Base-by-base conservation (phyloP, 2,797 vertebrate genomes). In the Mycteria americana region DNA sequence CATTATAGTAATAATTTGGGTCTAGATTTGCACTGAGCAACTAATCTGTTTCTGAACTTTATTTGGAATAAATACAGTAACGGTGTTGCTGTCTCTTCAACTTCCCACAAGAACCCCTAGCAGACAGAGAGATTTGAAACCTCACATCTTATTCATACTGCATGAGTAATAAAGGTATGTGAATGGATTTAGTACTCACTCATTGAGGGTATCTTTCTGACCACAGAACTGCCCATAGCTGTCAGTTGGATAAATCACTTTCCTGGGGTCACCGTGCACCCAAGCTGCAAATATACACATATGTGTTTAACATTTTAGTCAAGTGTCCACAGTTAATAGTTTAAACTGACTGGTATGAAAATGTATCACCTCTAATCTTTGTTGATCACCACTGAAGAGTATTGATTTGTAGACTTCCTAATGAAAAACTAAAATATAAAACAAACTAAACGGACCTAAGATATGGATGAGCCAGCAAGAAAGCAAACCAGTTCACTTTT, bases 181-280 rank as follows among this genome's bases (percentile, higher is more conserved):
- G 54, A 83, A 65, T 22, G 25, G 48, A 82, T 57, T 86, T 25
- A 56, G 85, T 97, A 99, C 99, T 99, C 97, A 99, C 99, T 98
- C 98, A 96, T 99, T 99, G 48, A 97, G 96, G 48, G 98, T 99
- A 80, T 98, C 98, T 97, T 99, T 98, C 95, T 99, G 99, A 74
- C 99, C 99, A 96, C 99, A 99, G 95, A 99, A 99, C 92, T 99
- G 99, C 30, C 99, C 99, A 18, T 98, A 98, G 98, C 99, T 99
- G 98, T 99, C 99, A 27, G 99, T 99, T 59, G 99, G 99, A 95
- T 99, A 99, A 85, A 99, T 97, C 67, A 99, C 98, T 98, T 99
- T 99, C 97, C 99, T 98, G 89, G 99, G 99, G 95, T 99, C 99
- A 0, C 99, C 99, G 3, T 99, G 98, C 86, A 99, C 98, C 99